phyloP scores from a whole-genome alignment of 2,797 vertebrate genomes.

The Orientallactaga sibirica region DNA sequence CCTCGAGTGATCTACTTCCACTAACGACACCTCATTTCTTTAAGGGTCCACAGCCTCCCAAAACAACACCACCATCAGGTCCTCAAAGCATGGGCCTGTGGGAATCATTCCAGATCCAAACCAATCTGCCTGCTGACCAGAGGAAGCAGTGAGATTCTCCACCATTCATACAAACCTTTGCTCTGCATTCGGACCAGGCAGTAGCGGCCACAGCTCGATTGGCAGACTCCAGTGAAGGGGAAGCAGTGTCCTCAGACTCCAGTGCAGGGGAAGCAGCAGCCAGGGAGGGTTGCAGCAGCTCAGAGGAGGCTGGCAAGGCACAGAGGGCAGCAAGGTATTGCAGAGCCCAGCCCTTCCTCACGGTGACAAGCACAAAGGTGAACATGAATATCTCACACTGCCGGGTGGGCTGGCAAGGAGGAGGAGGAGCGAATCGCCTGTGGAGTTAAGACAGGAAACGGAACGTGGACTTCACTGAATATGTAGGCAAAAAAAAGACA shows the following conservation, averaged over 20 bases:
- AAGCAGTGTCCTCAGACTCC: not conserved
- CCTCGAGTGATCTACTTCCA: no score
- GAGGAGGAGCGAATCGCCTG: not conserved
- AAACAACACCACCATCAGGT: no score
- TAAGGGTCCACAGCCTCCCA: no score
- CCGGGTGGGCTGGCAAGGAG: not conserved
- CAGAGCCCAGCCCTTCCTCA: not conserved
- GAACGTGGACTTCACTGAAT: not conserved
- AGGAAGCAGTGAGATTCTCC: not conserved
- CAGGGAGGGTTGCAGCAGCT: not conserved
- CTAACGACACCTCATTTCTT: no score
- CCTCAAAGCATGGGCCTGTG: no score
- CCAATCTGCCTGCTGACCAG: not conserved
- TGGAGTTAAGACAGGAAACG: not conserved
- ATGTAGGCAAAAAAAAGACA: not conserved
- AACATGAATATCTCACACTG: not conserved
- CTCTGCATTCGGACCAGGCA: not conserved
- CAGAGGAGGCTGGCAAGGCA: not conserved
- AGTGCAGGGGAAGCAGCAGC: not conserved
- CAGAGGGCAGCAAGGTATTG: rapidly evolving
- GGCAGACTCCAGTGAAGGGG: not conserved
- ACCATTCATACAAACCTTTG: not conserved
- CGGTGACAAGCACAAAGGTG: not conserved
- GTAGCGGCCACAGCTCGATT: not conserved
- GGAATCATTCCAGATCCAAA: not conserved